These are phyloP conservation scores for Anthoscopus minutus DNA, from an alignment of 2,113 vertebrate genomes.

Conservation along the genomic window DNA sequence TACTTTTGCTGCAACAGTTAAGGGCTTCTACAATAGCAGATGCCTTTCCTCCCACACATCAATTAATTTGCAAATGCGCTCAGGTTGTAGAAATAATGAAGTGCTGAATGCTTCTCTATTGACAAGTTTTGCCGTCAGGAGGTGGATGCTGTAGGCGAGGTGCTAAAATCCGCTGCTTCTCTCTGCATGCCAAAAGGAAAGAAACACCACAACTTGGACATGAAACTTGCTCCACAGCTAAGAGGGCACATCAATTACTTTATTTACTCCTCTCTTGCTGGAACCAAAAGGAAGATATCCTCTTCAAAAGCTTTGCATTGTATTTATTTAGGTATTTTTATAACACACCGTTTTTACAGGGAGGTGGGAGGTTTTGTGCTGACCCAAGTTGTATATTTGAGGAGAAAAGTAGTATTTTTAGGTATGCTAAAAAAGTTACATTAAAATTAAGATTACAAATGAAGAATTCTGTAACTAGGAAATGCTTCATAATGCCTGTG, in stretches of 20 bases:
- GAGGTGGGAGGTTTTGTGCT: neutral
- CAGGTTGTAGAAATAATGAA: slow-evolving; percentile 78
- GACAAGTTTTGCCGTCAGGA: slow-evolving; percentile 54
- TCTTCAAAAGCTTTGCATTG: neutral
- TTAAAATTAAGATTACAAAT: neutral
- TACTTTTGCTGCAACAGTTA: slow-evolving; percentile 48
- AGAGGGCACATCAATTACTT: neutral
- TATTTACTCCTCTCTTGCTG: neutral
- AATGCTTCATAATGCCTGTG: neutral
- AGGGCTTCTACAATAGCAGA: slow-evolving; percentile 74
- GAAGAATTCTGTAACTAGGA: neutral
- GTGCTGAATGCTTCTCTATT: slow-evolving; percentile 49
- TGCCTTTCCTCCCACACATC: slow-evolving; percentile 76
- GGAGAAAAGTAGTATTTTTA: neutral
- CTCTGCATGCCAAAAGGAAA: neutral
- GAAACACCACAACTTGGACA: neutral
- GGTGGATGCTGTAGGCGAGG: slow-evolving; percentile 63
- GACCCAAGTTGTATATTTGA: neutral
- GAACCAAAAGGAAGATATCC: neutral
- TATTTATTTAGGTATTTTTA: neutral
- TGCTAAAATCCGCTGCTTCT: slow-evolving; percentile 15
- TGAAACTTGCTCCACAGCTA: neutral
- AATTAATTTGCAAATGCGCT: slow-evolving; percentile 79
- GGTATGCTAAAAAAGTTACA: neutral
- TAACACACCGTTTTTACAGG: neutral